phyloP scores from a whole-genome alignment of 2,797 vertebrate genomes.

The Alectoris magna region DNA sequence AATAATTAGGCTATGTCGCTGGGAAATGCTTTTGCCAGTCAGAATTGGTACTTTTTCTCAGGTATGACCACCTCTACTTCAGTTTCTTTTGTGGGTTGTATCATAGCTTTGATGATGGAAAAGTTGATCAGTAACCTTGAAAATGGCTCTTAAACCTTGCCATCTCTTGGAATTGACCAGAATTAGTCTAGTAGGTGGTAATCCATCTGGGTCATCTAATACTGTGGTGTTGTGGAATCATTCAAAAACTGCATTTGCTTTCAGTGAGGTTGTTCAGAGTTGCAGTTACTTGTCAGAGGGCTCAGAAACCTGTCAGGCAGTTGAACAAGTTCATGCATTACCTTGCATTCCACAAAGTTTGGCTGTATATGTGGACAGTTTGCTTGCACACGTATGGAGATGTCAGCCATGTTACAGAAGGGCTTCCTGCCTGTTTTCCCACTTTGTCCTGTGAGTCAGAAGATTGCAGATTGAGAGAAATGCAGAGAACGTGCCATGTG shows the following conservation, averaged over 20 bases:
- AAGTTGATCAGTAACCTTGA: neutral
- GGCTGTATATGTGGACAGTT: fast-evolving
- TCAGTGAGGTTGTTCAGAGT: neutral
- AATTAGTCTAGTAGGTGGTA: neutral
- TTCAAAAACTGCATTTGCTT: neutral
- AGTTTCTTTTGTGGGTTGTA: neutral
- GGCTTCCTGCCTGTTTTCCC: neutral
- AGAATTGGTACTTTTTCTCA: neutral
- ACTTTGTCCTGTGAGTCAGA: neutral
- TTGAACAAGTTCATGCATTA: neutral
- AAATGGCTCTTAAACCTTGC: neutral
- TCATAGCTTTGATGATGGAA: neutral
- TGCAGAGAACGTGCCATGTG: neutral
- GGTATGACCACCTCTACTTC: neutral
- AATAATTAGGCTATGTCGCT: neutral
- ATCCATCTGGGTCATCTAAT: neutral
- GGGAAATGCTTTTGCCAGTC: neutral
- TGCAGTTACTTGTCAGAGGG: neutral
- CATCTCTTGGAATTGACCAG: neutral
- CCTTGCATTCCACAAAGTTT: fast-evolving
- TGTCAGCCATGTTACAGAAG: neutral
- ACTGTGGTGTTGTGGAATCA: neutral
- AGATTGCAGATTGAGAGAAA: neutral
- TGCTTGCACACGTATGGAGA: neutral
- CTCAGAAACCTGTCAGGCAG: neutral